Evolutionary conservation across 2,113 vertebrate genomes (phyloP).

Genomic region (Platysternon megacephalum): DNA sequence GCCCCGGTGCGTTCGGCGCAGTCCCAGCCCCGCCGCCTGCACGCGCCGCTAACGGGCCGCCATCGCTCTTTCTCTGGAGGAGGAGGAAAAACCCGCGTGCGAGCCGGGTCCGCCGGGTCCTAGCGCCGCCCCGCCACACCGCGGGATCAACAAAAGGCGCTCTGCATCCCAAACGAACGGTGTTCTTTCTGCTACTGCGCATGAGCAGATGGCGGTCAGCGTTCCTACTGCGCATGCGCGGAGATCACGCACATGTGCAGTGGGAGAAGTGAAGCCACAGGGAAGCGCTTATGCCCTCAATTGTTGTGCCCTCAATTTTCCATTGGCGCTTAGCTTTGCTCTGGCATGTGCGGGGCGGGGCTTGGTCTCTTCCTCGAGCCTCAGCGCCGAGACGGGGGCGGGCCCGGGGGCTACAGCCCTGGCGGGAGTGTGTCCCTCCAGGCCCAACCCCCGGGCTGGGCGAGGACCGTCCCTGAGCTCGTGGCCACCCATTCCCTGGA

Average conservation of each 20-base stretch:
- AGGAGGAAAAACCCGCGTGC: not conserved
- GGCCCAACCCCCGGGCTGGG: too few species aligned
- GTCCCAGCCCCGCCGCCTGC: not conserved
- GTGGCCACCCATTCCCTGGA: too few species aligned
- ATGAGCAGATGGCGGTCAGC: rapidly evolving
- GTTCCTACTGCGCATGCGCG: not conserved
- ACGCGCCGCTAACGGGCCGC: not conserved
- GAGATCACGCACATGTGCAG: rapidly evolving
- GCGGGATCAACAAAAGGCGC: not conserved
- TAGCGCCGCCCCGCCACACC: not conserved
- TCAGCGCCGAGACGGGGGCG: not conserved
- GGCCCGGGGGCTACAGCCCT: rapidly evolving
- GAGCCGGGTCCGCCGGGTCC: not conserved
- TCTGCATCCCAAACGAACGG: not conserved
- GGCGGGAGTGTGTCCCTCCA: too few species aligned
- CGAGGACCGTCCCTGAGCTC: too few species aligned
- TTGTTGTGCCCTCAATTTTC: not conserved
- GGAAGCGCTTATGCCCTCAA: not conserved
- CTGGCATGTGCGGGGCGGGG: not conserved
- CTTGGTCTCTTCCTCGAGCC: not conserved
- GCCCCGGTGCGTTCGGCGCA: not conserved
- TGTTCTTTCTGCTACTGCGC: not conserved
- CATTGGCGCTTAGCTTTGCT: not conserved
- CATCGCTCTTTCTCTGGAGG: not conserved
- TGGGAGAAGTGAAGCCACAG: rapidly evolving